Evolutionary conservation across 2,888 invertebrate species (phyloP).

Genomic region (Achlya flavicornis): DNA sequence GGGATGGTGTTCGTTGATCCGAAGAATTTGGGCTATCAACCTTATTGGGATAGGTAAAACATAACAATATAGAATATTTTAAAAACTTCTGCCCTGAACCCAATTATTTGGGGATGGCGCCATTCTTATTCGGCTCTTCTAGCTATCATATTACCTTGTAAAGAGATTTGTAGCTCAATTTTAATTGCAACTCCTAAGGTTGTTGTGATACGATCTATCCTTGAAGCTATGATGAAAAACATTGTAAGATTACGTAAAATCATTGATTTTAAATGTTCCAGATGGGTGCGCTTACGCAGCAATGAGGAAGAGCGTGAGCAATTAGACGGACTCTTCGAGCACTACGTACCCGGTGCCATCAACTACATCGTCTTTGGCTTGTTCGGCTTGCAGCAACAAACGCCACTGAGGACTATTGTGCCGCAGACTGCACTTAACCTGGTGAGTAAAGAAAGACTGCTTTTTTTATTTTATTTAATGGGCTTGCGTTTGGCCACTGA

Average conservation of each 20-base stretch:
- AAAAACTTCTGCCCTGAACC: too few relatives aligned
- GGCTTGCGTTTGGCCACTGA: too few relatives aligned
- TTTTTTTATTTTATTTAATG: too few relatives aligned
- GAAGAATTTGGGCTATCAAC: conserved; percentile 93
- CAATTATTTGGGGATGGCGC: too few relatives aligned
- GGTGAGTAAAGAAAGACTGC: conserved; percentile 69
- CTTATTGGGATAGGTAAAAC: conserved; percentile 89
- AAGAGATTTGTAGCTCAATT: too few relatives aligned
- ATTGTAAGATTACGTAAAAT: background rate
- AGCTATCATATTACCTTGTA: too few relatives aligned
- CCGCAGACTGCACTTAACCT: conserved; percentile 94
- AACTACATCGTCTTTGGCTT: conserved; percentile 89
- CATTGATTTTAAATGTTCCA: conserved; percentile 24
- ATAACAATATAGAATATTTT: background rate
- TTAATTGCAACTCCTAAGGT: too few relatives aligned
- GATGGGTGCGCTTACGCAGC: conserved; percentile 87
- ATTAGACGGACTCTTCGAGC: conserved; percentile 86
- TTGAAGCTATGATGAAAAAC: too few relatives aligned
- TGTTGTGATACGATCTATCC: too few relatives aligned
- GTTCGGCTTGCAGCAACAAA: conserved; percentile 88
- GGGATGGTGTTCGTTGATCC: conserved; percentile 98
- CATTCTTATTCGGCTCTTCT: too few relatives aligned
- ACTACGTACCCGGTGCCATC: conserved; percentile 89
- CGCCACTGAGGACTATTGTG: conserved; percentile 91
- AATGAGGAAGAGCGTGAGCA: conserved; percentile 80